Conservation (phyloP, 2,888 invertebrate genomes). For the Peribatodes rhomboidaria region DNA sequence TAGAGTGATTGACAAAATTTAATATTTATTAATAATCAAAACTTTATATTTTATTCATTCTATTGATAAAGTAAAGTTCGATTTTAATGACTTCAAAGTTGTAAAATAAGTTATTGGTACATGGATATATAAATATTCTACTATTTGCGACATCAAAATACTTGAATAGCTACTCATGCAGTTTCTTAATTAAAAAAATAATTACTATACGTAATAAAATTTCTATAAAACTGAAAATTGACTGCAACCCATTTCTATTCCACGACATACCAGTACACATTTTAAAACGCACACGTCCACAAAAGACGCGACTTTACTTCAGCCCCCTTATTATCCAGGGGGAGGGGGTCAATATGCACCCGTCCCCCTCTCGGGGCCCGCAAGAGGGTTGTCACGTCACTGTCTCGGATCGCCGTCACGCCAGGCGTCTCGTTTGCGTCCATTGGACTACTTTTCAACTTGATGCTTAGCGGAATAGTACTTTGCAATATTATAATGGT, state of each 20-base stretch:
- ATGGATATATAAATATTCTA: too few relatives aligned
- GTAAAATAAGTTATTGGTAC: not conserved
- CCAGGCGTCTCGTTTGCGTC: slow-evolving; percentile 81
- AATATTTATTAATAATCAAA: too few relatives aligned
- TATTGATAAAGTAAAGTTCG: too few relatives aligned
- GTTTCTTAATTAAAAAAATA: not conserved
- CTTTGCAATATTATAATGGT: slow-evolving; percentile 46
- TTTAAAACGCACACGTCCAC: slow-evolving; percentile 63
- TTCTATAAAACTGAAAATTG: not conserved
- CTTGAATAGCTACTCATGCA: not conserved
- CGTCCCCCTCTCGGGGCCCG: slow-evolving; percentile 44
- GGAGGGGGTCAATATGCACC: slow-evolving; percentile 73
- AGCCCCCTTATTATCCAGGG: slow-evolving; percentile 78
- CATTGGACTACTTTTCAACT: slow-evolving; percentile 74
- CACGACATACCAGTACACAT: slow-evolving; percentile 33
- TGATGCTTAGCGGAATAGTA: slow-evolving; percentile 73
- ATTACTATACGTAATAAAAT: not conserved
- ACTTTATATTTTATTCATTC: too few relatives aligned
- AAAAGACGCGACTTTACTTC: slow-evolving; percentile 72
- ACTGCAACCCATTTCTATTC: not conserved
- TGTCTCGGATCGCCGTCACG: slow-evolving; percentile 67
- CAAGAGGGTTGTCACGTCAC: slow-evolving; percentile 78
- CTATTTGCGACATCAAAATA: too few relatives aligned
- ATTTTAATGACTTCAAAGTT: not conserved
- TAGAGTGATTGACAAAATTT: too few relatives aligned